A percentile compares a stretch with the other conserved stretches of the same genome.
Evolutionary conservation across 2,888 invertebrate genomes (phyloP).

Genomic region (Drosophila ezoana): DNA sequence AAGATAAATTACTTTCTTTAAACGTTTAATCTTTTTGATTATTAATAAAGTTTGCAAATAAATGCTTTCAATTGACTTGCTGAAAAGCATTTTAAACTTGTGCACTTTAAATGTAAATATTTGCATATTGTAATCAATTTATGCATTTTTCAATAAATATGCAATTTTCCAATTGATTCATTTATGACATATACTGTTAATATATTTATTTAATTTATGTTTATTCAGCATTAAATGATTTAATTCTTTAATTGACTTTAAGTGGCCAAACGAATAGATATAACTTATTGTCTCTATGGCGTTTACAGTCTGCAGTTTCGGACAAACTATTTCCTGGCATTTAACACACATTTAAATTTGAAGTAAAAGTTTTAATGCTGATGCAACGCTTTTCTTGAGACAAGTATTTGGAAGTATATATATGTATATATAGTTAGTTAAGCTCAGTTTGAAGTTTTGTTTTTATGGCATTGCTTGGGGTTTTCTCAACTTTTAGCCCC

Average conservation of each 20-base stretch:
- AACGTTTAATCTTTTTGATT: too few relatives aligned
- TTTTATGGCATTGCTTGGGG: conserved; percentile 13
- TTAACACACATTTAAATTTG: background rate
- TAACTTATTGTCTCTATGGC: background rate
- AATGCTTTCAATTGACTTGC: too few relatives aligned
- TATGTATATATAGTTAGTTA: background rate
- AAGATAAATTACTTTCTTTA: too few relatives aligned
- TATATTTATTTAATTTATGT: conserved; percentile 1
- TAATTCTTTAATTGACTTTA: conserved; percentile 12
- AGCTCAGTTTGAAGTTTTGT: background rate
- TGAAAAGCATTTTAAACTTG: background rate
- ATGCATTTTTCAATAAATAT: background rate
- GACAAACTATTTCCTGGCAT: background rate
- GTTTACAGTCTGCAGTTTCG: background rate
- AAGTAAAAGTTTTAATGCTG: background rate
- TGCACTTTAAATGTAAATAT: background rate
- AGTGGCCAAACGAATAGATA: background rate
- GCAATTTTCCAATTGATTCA: background rate
- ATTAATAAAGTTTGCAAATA: too few relatives aligned
- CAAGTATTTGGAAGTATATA: background rate
- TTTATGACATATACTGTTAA: background rate
- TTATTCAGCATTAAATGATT: conserved; percentile 11
- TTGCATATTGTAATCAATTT: conserved; percentile 19
- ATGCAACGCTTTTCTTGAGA: background rate
- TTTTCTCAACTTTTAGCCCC: conserved; percentile 24